phyloP scores from a whole-genome alignment of 2,888 invertebrate species.

The Lypha dubia region DNA sequence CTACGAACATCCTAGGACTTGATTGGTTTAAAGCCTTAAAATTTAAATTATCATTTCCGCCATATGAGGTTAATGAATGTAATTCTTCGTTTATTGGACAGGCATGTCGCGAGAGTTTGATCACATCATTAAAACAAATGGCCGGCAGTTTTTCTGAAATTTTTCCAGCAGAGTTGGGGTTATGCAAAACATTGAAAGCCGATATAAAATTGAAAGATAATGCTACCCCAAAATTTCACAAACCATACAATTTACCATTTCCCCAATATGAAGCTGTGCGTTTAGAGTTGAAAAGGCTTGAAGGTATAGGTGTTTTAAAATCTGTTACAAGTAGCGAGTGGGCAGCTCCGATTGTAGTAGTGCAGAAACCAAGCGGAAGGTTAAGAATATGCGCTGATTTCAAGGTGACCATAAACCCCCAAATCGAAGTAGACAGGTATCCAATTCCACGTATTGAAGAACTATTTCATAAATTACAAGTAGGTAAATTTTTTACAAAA shows the following conservation, averaged over 20 bases:
- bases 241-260: not conserved
- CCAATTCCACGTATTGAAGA: not conserved
- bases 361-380: not conserved
- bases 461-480: not conserved
- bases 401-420: not conserved
- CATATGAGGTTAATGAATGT: too few species aligned
- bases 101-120: too few species aligned
- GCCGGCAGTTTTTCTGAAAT: too few species aligned
- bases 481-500: not conserved
- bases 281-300: not conserved
- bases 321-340: not conserved
- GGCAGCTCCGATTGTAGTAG: not conserved
- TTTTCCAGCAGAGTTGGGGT: too few species aligned
- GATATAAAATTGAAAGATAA: not conserved
- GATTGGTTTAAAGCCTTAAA: too few species aligned
- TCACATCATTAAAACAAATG: too few species aligned
- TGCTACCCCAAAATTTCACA: not conserved
- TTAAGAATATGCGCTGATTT: not conserved
- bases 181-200: too few species aligned
- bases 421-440: not conserved
- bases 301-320: not conserved
- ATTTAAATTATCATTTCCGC: too few species aligned
- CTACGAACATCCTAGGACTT: too few species aligned
- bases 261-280: not conserved
- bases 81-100: too few species aligned